A percentile compares a stretch with the other conserved stretches of the same genome.
Conservation (phyloP, 2,888 invertebrate species). For the Limnephilus rhombicus region DNA sequence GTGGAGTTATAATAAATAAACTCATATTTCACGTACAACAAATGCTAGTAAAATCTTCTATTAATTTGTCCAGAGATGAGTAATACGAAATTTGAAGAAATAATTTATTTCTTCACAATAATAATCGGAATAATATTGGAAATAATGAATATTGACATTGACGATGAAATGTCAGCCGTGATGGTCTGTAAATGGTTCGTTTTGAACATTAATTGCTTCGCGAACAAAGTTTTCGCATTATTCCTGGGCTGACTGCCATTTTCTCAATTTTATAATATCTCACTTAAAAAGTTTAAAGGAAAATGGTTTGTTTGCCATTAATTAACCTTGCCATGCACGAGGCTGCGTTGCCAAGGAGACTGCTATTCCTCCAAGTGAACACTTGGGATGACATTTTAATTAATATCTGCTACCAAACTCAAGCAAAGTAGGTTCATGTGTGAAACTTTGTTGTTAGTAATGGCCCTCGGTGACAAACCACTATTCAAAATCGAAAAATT, state of each 20-base stretch:
- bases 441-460: too few relatives aligned
- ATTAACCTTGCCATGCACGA: slow-evolving; percentile 22
- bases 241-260: slow-evolving; percentile 21
- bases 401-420: too few relatives aligned
- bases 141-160: slow-evolving; percentile 24
- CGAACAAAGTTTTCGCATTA: slow-evolving; percentile 48
- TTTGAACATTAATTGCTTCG: slow-evolving; percentile 40
- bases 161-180: neutral
- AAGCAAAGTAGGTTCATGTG: too few relatives aligned
- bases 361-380: neutral
- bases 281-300: slow-evolving; percentile 20
- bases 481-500: too few relatives aligned
- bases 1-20: too few relatives aligned
- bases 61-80: neutral
- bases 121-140: neutral
- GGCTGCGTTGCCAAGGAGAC: neutral
- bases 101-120: slow-evolving; percentile 1
- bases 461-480: too few relatives aligned
- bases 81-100: neutral
- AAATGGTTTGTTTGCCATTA: slow-evolving; percentile 32
- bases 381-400: too few relatives aligned
- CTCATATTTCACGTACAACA: too few relatives aligned
- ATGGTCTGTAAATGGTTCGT: slow-evolving; percentile 28
- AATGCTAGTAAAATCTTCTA: too few relatives aligned
- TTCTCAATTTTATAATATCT: slow-evolving; percentile 12